These are phyloP conservation scores for Callyntrura guangdongensis DNA, from an alignment of 2,888 invertebrate genomes.

Conservation along the genomic window DNA sequence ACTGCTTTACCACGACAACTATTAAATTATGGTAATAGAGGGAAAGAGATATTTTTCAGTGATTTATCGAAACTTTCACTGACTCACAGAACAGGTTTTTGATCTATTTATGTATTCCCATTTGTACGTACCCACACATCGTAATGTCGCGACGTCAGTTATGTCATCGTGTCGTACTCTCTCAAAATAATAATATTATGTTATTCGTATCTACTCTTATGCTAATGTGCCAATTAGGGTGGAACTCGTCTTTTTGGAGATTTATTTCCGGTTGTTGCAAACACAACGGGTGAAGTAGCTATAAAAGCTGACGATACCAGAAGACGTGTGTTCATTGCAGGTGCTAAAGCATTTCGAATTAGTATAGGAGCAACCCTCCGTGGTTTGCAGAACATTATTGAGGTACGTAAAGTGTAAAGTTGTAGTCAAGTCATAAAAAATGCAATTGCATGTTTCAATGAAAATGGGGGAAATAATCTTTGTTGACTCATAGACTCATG, in stretches of 20 bases:
- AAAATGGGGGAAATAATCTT: background rate
- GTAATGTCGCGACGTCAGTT: background rate
- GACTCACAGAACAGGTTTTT: conserved; percentile 34
- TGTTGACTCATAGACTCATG: background rate
- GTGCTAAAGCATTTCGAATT: conserved; percentile 83
- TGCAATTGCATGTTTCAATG: background rate
- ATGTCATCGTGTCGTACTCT: background rate
- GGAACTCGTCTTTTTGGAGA: conserved; percentile 79
- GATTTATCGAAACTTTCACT: conserved; percentile 60
- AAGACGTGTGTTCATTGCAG: conserved; percentile 80
- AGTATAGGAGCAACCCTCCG: conserved; percentile 83
- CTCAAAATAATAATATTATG: conserved; percentile 17
- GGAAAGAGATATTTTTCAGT: conserved; percentile 35
- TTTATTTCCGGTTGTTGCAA: conserved; percentile 74
- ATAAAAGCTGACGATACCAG: conserved; percentile 80
- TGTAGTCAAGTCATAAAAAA: conserved; percentile 51
- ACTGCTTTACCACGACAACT: conserved; percentile 20
- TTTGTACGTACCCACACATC: background rate
- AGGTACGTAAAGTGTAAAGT: conserved; percentile 78
- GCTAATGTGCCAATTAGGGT: conserved; percentile 72
- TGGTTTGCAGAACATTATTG: conserved; percentile 82
- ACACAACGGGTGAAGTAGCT: conserved; percentile 79
- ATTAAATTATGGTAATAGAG: background rate
- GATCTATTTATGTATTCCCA: background rate
- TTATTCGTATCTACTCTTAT: conserved; percentile 11